Percentiles rank a stretch among this genome's conserved stretches.
These are phyloP conservation scores for Calidris pygmaea DNA, from an alignment of 2,113 vertebrate genomes.

Conservation along the genomic window DNA sequence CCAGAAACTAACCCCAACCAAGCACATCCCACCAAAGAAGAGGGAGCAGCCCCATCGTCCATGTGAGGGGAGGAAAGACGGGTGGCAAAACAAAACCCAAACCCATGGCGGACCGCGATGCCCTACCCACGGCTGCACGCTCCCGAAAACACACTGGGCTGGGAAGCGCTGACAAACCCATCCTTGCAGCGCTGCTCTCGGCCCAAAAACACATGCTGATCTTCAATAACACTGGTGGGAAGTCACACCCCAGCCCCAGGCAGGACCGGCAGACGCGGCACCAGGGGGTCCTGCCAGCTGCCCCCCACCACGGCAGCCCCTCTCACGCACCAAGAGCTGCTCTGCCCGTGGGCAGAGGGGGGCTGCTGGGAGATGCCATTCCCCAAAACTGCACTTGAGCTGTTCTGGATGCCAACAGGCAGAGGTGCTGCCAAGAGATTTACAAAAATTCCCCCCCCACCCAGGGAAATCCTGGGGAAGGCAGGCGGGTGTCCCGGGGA, in stretches of 20 bases:
- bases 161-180: neutral
- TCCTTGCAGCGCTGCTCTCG: neutral
- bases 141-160: accelerated
- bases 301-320: no score
- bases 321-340: neutral
- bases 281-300: neutral
- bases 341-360: no score
- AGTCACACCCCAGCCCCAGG: neutral
- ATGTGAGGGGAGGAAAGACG: accelerated
- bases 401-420: accelerated
- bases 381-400: neutral
- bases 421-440: neutral
- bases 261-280: accelerated
- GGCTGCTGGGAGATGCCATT: accelerated
- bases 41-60: accelerated
- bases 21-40: neutral
- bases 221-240: accelerated
- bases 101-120: accelerated
- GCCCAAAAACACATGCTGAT: neutral
- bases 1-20: neutral
- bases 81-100: neutral
- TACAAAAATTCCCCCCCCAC: neutral
- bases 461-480: neutral
- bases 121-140: neutral
- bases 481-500: accelerated